Conservation (phyloP, 2,113 vertebrate genomes). For the Dasyprocta punctata region DNA sequence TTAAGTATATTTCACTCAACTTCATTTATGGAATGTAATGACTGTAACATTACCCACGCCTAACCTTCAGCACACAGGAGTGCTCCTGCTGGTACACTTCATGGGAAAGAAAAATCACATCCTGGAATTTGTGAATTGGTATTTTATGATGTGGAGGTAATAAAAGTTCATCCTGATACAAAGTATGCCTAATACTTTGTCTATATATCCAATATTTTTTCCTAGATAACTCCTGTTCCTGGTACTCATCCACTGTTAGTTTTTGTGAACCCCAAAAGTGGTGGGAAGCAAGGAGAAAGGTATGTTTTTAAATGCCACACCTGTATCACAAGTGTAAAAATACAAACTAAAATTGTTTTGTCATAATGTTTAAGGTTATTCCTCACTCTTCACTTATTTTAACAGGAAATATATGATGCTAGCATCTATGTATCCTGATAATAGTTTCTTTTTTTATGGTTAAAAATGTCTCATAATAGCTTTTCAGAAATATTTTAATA, state of each 20-base stretch:
- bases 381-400: not conserved
- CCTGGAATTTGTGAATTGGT: not conserved
- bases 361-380: not conserved
- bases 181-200: not conserved
- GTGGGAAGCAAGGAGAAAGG: constrained; percentile 98
- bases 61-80: not conserved
- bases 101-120: not conserved
- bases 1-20: not conserved
- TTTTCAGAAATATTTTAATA: constrained; percentile 12
- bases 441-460: not conserved
- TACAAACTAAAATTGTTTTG: not conserved
- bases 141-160: not conserved
- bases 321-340: not conserved
- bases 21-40: not conserved
- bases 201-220: constrained; percentile 67
- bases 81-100: not conserved
- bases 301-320: constrained; percentile 77
- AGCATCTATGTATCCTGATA: not conserved
- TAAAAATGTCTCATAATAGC: not conserved
- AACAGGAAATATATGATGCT: not conserved
- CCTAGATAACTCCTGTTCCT: constrained; percentile 96
- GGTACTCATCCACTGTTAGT: constrained; percentile 97
- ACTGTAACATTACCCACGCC: not conserved
- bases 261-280: constrained; percentile 98
- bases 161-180: not conserved